Evolutionary conservation across 2,888 invertebrate species (phyloP), one percentile per base, ranked within the genome.

Genomic region (Sialis fuliginosa): DNA sequence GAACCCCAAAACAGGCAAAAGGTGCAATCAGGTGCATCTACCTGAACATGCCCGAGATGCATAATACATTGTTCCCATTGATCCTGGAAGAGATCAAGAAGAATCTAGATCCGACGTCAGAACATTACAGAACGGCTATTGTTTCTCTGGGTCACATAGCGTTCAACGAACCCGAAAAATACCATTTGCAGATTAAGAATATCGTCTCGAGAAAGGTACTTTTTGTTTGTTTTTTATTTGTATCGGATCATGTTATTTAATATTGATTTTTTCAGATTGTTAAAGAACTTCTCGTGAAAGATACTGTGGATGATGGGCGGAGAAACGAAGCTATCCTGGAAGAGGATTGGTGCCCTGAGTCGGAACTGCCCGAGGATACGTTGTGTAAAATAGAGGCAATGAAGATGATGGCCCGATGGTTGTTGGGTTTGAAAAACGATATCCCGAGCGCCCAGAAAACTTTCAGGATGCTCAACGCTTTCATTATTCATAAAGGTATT

Each of bases 351-450:
- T 90, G 90, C 61, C 64, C 75, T 1, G 90, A 92, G 60, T 83
- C 87, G 5, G 78, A 86, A 46, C 68, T 96, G 31, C 91, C 93
- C 0, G 85, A 88, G 55, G 92, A 92, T 63, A 93, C 93, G 0
- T 72, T 83, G 37, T 89, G 89, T 67, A 92, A 93, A 69, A 77
- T 95, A 50, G 92, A 93, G 64, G 95, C 89, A 0, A 75, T 96
- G 57, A 97, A 97, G 66, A 83, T 93, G 51, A 91, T 97, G 84
- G 93, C 93, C 0, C 78, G 96, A 42, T 96, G 96, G 95, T 68
- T 96, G 39, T 69, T 93, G 35, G 96, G 96, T 0, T 68, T 95
- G 46, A 91, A 90, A 65, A 80, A 80, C 49, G 90, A 91, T 59
- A 82, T 82, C 50, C 72, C 86, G 12, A 87, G 90, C 0, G 91